Base-by-base conservation (phyloP, 2,113 vertebrate species). In the Globicephala melas region DNA sequence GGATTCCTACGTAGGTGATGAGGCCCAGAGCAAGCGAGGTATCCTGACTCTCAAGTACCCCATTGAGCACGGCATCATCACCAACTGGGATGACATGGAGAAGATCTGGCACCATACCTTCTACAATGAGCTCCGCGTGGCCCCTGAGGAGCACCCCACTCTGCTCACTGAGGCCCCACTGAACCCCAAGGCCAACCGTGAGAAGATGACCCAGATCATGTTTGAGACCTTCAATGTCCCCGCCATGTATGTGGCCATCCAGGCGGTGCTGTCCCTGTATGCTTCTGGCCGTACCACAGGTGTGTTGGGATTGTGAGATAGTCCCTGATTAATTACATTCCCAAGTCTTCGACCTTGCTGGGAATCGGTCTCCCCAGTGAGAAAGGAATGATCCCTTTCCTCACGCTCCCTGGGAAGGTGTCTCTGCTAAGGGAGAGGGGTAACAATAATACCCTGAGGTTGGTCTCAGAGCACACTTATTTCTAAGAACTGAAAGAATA, bases 201-300 rank as follows among this genome's bases (percentile, higher is more conserved):
- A 99, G 96, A 99, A 99, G 99, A 99, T 99, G 99, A 99, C 99
- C 58, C 99, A 99, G 98, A 99, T 99, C 99, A 99, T 99, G 99
- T 99, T 99, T 99, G 99, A 99, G 99, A 99, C 99, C 98, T 99
- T 99, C 99, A 99, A 99, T 0, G 99, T 99, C 96, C 99, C 99
- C 21, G 99, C 99, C 98, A 99, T 99, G 99, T 99, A 99, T 98
- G 99, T 99, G 98, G 99, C 99, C 71, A 99, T 99, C 98, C 99
- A 99, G 99, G 99, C 99, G 91, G 99, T 99, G 95, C 99, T 99
- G 97, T 99, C 99, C 96, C 99, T 99, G 82, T 99, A 99, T 82
- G 99, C 99, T 77, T 99, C 99, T 97, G 99, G 99, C 70, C 99
- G 99, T 99, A 99, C 99, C 98, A 99, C 99, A 98, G 99, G 99